Base-by-base conservation (phyloP, 2,113 vertebrate genomes). In the Piprites chloris region DNA sequence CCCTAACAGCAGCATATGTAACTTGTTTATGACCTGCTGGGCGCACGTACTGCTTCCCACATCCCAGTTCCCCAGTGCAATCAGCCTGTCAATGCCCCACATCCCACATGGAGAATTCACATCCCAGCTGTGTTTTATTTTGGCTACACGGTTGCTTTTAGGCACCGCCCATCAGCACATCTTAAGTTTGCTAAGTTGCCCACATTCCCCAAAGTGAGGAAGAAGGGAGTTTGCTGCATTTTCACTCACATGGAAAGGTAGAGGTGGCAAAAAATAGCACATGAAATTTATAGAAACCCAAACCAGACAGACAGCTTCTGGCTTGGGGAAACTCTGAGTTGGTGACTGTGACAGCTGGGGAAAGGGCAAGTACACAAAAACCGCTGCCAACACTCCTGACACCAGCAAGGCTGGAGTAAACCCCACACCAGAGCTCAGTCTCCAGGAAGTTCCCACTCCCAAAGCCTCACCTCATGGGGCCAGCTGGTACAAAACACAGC, bases 241-340 rank as follows among this genome's bases (percentile, higher is more conserved):
- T 67, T n/a, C 6, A 4, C 27, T 35, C 2, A 1, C 35, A 8
- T 9, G 32, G 79, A 89, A 86, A 89, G 65, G 76, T 32, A 63
- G 56, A 72, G 30, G 39, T 24, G 55, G 83, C 52, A 89, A 92
- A 95, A 93, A 88, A 72, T 44, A 94, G 85, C 5, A 77, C 19
- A 58, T 37, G 41, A 71, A 92, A 89, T 78, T 80, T 68, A 74
- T 12, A 72, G 88, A 59, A 90, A 81, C 76, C 68, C 46, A 83
- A 69, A 42, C 30, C 21, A 63, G 63, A 79, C 20, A 61, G 66
- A 32, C 47, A 59, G 71, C 9, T 41, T 72, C 28, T 62, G 47
- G 27, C 39, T 55, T 32, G 37, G 11, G 59, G 66, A 61, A 82
- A 87, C 39, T 42, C 14, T 0, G 82, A 56, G 76, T 24, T 79